Evolutionary conservation across 2,888 invertebrate species (phyloP).

Genomic region (Drosophila picticornis): DNA sequence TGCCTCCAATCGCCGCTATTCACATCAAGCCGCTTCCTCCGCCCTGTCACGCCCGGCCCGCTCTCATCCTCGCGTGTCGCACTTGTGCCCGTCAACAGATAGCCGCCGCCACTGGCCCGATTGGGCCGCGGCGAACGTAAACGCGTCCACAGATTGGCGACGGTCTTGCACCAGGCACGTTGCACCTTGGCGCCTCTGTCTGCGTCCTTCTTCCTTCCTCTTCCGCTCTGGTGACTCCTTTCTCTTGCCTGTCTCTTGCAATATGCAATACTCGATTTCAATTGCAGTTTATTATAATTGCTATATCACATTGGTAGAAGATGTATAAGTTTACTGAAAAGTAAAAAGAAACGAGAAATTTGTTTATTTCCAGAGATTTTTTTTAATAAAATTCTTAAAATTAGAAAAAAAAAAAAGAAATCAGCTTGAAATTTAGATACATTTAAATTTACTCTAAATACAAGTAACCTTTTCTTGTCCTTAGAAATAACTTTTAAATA

Average conservation of each 20-base stretch:
- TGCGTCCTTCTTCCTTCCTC: conserved; percentile 6
- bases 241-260: neutral
- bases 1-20: conserved; percentile 27
- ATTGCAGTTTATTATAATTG: conserved; percentile 39
- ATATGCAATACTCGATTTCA: conserved; percentile 30
- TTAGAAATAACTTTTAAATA: neutral
- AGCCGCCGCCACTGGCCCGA: conserved; percentile 85
- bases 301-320: conserved; percentile 14
- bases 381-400: neutral
- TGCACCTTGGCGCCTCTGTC: conserved; percentile 58
- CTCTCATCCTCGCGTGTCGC: conserved; percentile 75
- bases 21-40: conserved; percentile 50
- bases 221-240: neutral
- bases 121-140: conserved; percentile 85
- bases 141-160: conserved; percentile 85
- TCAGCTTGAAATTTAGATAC: neutral
- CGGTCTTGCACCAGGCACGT: conserved; percentile 69
- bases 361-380: neutral
- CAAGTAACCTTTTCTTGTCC: rapidly evolving
- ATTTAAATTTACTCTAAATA: neutral
- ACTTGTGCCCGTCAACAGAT: conserved; percentile 79
- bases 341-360: neutral
- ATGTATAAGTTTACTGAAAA: conserved; percentile 5
- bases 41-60: conserved; percentile 67
- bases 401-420: neutral